Evolutionary conservation across 1,140 invertebrate species (phyloP), one percentile per base, ranked within the genome.

Genomic region (Ladona fulva): DNA sequence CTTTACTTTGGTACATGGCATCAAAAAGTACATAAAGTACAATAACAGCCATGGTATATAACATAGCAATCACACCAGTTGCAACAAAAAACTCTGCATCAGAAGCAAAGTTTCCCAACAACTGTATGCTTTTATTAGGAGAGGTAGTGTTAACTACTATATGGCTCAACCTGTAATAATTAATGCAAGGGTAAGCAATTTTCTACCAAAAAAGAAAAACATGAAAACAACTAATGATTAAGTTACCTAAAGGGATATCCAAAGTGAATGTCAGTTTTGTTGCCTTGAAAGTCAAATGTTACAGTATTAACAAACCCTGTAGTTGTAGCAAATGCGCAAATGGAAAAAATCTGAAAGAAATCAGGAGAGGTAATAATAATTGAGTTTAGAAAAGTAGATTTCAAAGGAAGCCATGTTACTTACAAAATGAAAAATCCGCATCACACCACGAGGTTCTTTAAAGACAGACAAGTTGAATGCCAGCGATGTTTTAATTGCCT

Each of bases 21-120:
- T 90, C 88, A 81, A 88, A 88, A 79, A 91, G 86, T 24, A 88
- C 82, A 83, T 92, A 92, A 25, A 92, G 81, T 29, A 87, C 83
- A 66, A 88, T 82, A n/a, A 88, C 87, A 12, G 82, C 89, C 42
- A 91, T 80, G 77, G 87, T 86, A 83, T 90, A 92, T 14, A 92
- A 82, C 82, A 92, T 88, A 11, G 89, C 87, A 24, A 92, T 84
- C 19, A 92, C 91, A 29, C 91, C 91, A 78, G 90, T 89, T 44
- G 90, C 89, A 19, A 92, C 91, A 84, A 89, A 93, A 85, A 92
- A 92, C 82, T 90, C 86, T 0, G 90, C 86, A 83, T 90, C 87
- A 22, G 89, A 87, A 74, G 87, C 88, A 80, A 87, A 88, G 81
- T 90, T 85, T 78, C 86, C 88, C 59, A 81, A 79, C 76, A 83